phyloP scores from a whole-genome alignment of 2,113 vertebrate species.

The Martes martes region DNA sequence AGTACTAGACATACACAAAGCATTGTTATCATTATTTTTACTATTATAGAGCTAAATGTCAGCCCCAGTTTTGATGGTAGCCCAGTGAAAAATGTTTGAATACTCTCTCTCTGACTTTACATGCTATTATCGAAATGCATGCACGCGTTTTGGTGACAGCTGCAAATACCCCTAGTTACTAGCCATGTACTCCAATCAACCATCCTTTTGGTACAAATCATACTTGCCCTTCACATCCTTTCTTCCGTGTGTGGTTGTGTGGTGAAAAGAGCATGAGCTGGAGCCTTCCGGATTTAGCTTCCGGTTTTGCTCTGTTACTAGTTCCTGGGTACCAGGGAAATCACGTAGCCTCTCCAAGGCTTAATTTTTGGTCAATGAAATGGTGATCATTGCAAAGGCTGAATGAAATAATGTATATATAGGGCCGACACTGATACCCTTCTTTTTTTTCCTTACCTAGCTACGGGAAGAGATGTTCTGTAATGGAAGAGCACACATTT shows the following conservation, averaged over 20 bases:
- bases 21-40: background rate
- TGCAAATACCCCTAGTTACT: background rate
- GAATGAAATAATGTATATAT: background rate
- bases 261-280: background rate
- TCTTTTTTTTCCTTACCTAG: background rate
- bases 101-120: background rate
- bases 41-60: background rate
- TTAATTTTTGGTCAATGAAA: background rate
- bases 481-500: background rate
- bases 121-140: background rate
- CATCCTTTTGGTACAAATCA: background rate
- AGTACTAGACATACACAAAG: background rate
- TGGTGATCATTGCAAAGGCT: background rate
- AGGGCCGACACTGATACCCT: background rate
- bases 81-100: background rate
- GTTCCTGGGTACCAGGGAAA: background rate
- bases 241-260: background rate
- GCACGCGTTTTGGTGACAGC: background rate
- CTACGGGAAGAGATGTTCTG: background rate
- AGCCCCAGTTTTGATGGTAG: background rate
- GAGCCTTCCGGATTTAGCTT: background rate
- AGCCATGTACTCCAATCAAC: background rate
- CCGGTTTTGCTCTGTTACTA: background rate
- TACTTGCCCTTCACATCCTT: background rate
- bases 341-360: background rate